Evolutionary conservation across 2,113 vertebrate genomes (phyloP), one percentile per base, ranked within the genome.

Genomic region (Monopterus albus): DNA sequence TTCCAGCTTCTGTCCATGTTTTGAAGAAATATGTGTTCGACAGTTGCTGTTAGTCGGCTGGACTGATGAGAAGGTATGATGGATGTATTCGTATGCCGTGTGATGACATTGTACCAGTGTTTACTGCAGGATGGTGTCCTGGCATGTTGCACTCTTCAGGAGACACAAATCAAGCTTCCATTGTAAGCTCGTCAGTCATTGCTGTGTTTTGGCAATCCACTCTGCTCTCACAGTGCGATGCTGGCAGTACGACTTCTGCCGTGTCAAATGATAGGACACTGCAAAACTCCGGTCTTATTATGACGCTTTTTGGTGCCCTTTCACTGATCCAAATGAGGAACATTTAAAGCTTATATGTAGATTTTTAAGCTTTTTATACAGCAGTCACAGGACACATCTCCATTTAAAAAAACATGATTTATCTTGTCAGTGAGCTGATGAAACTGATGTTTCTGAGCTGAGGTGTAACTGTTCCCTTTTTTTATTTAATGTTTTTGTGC

Each of bases 101-200:
- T 45, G 64, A 68, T 79, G 87, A 86, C 81, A 84, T 56, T 58
- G 65, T 75, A 72, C 75, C 57, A 65, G 56, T 86, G 79, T 79
- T 83, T 84, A 74, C 63, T 63, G 62, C 74, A 63, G 74, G 77
- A 66, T 62, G 79, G 77, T 65, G 70, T 83, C 72, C 81, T 78
- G 73, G 81, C 79, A 79, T 72, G 77, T 56, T 57, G 63, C 72
- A 60, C 72, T 89, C 83, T 84, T 78, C 74, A 35, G 81, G 78
- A 81, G 75, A 69, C 78, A 82, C 81, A 85, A 86, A 90, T 90
- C 87, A 86, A 66, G 82, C 78, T 20, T 72, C 78, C 70, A 78
- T 74, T 83, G 78, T 83, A 42, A 62, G 64, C 85, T 88, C 85
- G 75, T 87, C 79, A 75, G 63, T 89, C 80, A 83, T 83, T 28